Percentiles rank a stretch among this genome's conserved stretches.
Evolutionary conservation across 2,797 vertebrate species (phyloP).

Genomic region (Columba guinea): DNA sequence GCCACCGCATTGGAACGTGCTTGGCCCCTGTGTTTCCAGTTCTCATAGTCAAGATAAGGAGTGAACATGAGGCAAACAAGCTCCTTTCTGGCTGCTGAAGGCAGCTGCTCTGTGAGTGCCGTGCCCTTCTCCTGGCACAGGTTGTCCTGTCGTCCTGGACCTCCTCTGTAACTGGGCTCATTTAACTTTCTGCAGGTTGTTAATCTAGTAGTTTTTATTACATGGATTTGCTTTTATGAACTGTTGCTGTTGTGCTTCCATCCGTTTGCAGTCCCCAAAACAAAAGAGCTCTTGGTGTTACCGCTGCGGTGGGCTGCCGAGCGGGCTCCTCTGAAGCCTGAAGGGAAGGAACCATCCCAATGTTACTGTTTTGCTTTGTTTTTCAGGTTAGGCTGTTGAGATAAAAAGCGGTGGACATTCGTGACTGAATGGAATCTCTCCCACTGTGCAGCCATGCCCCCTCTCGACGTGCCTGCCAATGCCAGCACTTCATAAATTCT

Average conservation of each 20-base stretch:
- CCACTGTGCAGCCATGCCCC: slow-evolving; percentile 75
- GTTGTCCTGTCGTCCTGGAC: neutral
- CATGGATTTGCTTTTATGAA: neutral
- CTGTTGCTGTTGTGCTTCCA: accelerated
- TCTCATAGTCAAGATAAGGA: neutral
- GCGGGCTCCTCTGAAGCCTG: neutral
- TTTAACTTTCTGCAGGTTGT: neutral
- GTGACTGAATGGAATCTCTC: slow-evolving; percentile 72
- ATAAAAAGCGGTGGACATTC: slow-evolving; percentile 78
- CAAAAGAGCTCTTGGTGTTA: neutral
- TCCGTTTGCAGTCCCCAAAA: neutral
- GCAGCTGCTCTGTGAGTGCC: neutral
- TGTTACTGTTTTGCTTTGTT: slow-evolving; percentile 31
- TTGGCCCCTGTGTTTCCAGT: neutral
- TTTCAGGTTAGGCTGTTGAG: slow-evolving; percentile 84
- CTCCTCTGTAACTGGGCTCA: neutral
- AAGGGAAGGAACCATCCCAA: neutral
- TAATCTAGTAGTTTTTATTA: neutral
- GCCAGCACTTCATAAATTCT: slow-evolving; percentile 79
- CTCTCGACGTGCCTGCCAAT: slow-evolving; percentile 74
- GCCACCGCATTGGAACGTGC: accelerated
- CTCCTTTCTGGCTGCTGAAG: neutral
- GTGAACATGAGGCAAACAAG: accelerated
- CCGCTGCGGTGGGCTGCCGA: neutral
- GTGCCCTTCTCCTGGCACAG: accelerated